Base-by-base conservation (phyloP, 2,888 invertebrate genomes). In the Eustalomyia histrio region DNA sequence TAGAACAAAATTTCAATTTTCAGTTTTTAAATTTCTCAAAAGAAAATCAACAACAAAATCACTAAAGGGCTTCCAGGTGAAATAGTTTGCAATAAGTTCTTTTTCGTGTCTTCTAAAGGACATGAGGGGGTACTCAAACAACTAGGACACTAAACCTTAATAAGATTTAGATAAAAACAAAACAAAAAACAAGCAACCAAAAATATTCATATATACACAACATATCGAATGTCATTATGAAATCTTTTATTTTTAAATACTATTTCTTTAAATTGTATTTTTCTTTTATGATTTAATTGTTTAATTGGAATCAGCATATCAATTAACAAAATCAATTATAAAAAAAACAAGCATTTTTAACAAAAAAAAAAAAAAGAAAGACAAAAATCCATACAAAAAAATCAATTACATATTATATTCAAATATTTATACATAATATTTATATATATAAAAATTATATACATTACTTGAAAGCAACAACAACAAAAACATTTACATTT, bases 281-380 rank as follows among this genome's bases (percentile, higher is more conserved):
- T 43, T 65, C 0, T n/a, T n/a, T n/a, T 61, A 60, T 72, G 57
- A 83, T 85, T 85, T 85, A 85, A 86, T 89, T 86, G 80, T 86
- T 88, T 87, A 86, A 88, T 72, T 88, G 88, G 88, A 90, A 90
- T 89, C 89, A 90, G 90, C 90, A 90, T 90, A 90, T 90, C 90
- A 90, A 89, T 90, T 89, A 87, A 85, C 63, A 83, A 84, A 83
- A 71, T 12, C 39, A 39, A 39, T 39, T 39, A 12, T 39, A 12
- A 7, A 83, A 84, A 84, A 82, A 84, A 82, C 65, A 53, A 72
- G 47, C 50, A 69, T 50, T 35, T 57, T 61, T 63, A 33, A 8
- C 35, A 57, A 73, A 63, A 24, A 24, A 24, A 24, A 24, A 24
- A 24, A 24, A 24, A 24, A 24, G 2, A 2, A 24, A 24, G 24